These are phyloP conservation scores for Eulimnadia texana DNA, from an alignment of 1,140 invertebrate species.

Conservation along the genomic window DNA sequence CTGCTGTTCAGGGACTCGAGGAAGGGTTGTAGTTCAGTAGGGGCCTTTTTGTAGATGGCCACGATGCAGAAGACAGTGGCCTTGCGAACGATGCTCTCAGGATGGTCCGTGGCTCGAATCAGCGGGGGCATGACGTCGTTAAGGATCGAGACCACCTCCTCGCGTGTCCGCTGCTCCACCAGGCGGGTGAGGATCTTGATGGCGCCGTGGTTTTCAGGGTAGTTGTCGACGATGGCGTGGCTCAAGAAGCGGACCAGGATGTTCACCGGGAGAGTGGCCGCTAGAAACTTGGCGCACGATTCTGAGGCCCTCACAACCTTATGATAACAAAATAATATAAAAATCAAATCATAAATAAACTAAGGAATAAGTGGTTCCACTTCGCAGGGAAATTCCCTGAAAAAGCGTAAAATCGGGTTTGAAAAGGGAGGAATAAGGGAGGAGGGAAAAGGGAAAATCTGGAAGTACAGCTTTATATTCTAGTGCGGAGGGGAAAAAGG, in stretches of 20 bases:
- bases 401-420: too few species aligned
- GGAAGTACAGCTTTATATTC: too few species aligned
- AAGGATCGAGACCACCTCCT: constrained; percentile 56
- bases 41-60: constrained; percentile 68
- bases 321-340: constrained; percentile 16
- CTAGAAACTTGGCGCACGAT: constrained; percentile 52
- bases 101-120: constrained; percentile 70
- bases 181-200: constrained; percentile 85
- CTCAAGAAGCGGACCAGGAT: constrained; percentile 49
- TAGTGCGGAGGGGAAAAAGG: too few species aligned
- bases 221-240: constrained; percentile 71
- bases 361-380: neutral
- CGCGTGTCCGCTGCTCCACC: constrained; percentile 48
- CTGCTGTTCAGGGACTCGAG: constrained; percentile 61
- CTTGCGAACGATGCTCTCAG: constrained; percentile 77
- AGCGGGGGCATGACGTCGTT: constrained; percentile 72
- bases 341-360: neutral
- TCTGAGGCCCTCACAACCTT: constrained; percentile 42
- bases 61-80: constrained; percentile 92
- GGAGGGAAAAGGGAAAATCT: too few species aligned
- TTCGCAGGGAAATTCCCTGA: neutral
- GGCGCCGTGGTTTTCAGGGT: constrained; percentile 73
- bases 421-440: too few species aligned
- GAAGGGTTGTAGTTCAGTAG: constrained; percentile 68
- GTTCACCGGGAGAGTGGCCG: constrained; percentile 51